These are phyloP conservation scores for Microtus oregoni DNA, from an alignment of 2,113 vertebrate species.

Conservation along the genomic window DNA sequence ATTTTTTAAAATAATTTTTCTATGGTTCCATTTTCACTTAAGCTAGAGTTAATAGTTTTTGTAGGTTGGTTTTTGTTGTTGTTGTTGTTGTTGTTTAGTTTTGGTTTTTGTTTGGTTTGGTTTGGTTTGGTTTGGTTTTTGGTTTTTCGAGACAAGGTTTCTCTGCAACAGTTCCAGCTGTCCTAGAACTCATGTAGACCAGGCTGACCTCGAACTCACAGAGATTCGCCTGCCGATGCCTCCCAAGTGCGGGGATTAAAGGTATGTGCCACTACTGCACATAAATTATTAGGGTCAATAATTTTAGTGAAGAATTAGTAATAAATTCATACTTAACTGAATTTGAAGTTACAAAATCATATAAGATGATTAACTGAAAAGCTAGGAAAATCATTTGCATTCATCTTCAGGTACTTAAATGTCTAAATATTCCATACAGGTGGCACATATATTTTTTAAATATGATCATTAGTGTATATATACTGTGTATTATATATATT, in stretches of 20 bases:
- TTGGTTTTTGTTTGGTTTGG: too few relatives aligned
- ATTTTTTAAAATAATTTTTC: background rate
- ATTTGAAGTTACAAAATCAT: slow-evolving; percentile 43
- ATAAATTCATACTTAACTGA: slow-evolving; percentile 14
- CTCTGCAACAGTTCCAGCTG: too few relatives aligned
- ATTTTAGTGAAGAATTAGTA: slow-evolving; percentile 47
- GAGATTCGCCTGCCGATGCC: too few relatives aligned
- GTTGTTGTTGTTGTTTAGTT: too few relatives aligned
- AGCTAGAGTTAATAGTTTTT: slow-evolving; percentile 14
- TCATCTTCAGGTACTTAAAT: slow-evolving; percentile 6
- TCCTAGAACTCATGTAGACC: too few relatives aligned
- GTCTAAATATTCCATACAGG: background rate
- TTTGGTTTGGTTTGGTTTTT: too few relatives aligned
- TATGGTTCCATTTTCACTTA: slow-evolving; percentile 24
- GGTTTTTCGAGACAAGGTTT: too few relatives aligned
- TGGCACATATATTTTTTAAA: background rate
- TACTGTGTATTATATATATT: background rate
- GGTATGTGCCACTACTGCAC: too few relatives aligned
- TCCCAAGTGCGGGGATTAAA: too few relatives aligned
- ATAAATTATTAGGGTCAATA: background rate
- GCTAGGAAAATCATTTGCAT: slow-evolving; percentile 25
- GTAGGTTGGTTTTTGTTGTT: background rate
- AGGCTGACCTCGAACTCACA: too few relatives aligned
- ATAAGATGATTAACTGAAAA: background rate
- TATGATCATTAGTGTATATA: background rate